Conservation (phyloP, 1,140 invertebrate species). For the Thalassaphorura encarpata region DNA sequence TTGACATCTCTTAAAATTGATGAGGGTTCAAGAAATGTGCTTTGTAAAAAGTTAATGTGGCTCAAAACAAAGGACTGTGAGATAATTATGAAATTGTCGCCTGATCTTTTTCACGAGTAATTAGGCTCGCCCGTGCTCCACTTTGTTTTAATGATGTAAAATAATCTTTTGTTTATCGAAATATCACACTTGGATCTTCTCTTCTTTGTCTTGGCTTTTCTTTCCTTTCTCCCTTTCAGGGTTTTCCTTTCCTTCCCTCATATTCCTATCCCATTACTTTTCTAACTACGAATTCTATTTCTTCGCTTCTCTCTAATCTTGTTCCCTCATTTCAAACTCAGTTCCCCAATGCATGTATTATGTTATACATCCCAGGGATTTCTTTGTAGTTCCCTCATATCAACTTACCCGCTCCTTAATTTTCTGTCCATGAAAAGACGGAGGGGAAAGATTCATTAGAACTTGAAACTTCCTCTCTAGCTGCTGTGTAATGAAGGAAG, state of each 20-base stretch:
- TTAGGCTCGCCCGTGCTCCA: conserved; percentile 26
- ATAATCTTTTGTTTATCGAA: conserved; percentile 32
- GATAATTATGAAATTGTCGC: conserved; percentile 27
- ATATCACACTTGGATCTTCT: conserved; percentile 22
- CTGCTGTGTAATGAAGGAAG: no score
- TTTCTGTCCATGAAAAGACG: no score
- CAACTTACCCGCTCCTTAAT: no score
- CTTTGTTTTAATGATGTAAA: conserved; percentile 30
- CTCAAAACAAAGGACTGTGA: conserved; percentile 11
- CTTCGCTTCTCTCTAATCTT: conserved; percentile 5
- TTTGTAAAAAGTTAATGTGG: conserved; percentile 21
- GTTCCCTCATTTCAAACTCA: no score
- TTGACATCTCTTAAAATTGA: conserved; percentile 20
- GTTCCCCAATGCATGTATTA: no score
- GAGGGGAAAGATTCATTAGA: no score
- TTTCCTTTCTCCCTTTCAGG: conserved; percentile 6
- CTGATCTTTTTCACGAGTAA: conserved; percentile 32
- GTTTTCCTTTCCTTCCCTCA: conserved; percentile 3
- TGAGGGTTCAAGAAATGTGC: conserved; percentile 3
- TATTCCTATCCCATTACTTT: conserved; percentile 19
- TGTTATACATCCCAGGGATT: no score
- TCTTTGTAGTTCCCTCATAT: no score
- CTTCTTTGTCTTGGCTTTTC: conserved; percentile 11
- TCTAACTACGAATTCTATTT: conserved; percentile 5
- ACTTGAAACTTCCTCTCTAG: no score